Base-by-base conservation (phyloP, 1,140 invertebrate species). In the Hycleus phaleratus region DNA sequence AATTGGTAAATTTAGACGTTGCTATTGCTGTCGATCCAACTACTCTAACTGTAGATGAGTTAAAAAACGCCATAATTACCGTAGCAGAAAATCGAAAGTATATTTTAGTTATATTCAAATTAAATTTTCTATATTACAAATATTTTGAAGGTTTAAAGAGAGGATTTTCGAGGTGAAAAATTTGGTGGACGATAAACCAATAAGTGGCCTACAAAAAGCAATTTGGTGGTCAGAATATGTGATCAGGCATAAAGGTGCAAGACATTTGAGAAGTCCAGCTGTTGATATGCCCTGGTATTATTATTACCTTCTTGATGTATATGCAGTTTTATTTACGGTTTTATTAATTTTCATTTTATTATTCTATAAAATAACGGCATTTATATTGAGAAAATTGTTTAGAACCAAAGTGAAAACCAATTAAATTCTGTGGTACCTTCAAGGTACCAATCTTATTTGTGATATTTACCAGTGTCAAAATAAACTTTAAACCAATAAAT, bases 241-340 rank as follows among this genome's bases (percentile, higher is more conserved):
- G 24, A 64, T 74, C 24, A 60, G 71, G 11, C 64, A 73, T 60
- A 71, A 70, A 63, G 68, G 68, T 7, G 60, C 63, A 8, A 26
- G 5, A 12, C 47, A 56, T 32, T 49, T 56, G 18, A 49, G 46
- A n/a, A 56, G 54, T 42, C 46, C 54, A 38, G 78, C 77, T 0
- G 63, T 76, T 0, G 71, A 81, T n/a, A 68, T 82, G 11, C 74
- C 75, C 9, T 76, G 75, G 65, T 82, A 79, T 67, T 75, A 82
- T 56, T 82, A 81, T 67, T 75, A 78, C 40, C 64, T 79, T 52
- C 67, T 84, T 4, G 82, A 85, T 66, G 74, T 83, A 18, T 18
- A 18, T 18, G 18, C 1, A 18, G 18, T 18, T 18, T 18, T 18
- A 18, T 18, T 18, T 18, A 18, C 18, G 18, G 18, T 18, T 18